phyloP scores from a whole-genome alignment of 1,140 invertebrate species.

The Nasonia vitripennis region DNA sequence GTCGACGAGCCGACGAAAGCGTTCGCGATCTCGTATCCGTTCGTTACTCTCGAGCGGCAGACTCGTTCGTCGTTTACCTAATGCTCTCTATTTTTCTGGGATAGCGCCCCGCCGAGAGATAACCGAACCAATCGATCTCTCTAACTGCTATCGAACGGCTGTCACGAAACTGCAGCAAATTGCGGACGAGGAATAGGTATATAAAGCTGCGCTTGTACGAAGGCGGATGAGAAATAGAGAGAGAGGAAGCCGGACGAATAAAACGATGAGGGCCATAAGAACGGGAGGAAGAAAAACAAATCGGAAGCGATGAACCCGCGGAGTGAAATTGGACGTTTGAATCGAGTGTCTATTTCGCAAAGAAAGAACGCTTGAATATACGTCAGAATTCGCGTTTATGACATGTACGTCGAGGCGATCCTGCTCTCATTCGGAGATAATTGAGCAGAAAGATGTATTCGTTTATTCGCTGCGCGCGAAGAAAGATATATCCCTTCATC shows the following conservation, averaged over 20 bases:
- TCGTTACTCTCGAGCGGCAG: not conserved
- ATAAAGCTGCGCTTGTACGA: not conserved
- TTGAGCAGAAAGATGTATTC: constrained; percentile 9
- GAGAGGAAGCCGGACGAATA: not conserved
- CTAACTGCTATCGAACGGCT: constrained; percentile 55
- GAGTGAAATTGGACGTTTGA: not conserved
- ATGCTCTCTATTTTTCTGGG: constrained; percentile 53
- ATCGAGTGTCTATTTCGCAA: not conserved
- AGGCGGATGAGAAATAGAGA: constrained; percentile 44
- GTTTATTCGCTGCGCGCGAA: not conserved
- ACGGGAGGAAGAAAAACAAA: not conserved
- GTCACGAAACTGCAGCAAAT: constrained; percentile 51
- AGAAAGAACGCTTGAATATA: not conserved
- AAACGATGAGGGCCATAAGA: constrained; percentile 2
- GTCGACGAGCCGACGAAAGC: constrained; percentile 5
- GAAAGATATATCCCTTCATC: constrained; percentile 11
- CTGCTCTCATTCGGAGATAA: not conserved
- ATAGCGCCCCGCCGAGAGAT: constrained; percentile 25
- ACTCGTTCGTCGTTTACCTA: constrained; percentile 46
- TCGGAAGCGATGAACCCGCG: not conserved
- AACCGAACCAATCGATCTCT: constrained; percentile 54
- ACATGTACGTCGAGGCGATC: too few species aligned
- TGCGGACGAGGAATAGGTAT: constrained; percentile 7
- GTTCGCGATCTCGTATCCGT: not conserved
- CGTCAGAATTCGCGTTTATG: too few species aligned